Base-by-base conservation (phyloP, 2,113 vertebrate species). In the Lepisosteus osseus region DNA sequence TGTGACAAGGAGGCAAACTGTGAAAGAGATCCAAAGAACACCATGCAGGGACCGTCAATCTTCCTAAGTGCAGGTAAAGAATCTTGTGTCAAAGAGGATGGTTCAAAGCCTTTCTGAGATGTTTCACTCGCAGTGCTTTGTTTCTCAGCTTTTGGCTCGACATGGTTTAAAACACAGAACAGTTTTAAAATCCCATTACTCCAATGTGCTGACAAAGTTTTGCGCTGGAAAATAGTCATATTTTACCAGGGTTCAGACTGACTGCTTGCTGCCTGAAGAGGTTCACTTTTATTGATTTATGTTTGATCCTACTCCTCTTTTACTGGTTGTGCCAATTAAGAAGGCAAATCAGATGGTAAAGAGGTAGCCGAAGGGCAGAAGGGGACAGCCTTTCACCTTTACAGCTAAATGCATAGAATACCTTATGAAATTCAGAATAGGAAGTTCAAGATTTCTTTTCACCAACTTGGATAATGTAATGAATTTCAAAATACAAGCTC, bases 311-410 rank as follows among this genome's bases (percentile, higher is more conserved):
- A 44, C 68, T 40, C n/a, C 42, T 12, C 14, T 68, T 45, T 56
- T 61, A 54, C n/a, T 17, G n/a, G 51, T 7, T 68, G 55, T 7
- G 7, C 55, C n/a, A 43, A 69, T 69, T 55, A 61, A 69, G 59
- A 69, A 42, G 47, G 29, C 65, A 62, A 62, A 68, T 54, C 29
- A 61, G 6, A 40, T 15, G 13, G 15, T 45, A 59, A 54, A 68
- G 55, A 67, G 45, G 13, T 40, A 42, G 12, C 5, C 51, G n/a
- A 55, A 45, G 67, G n/a, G 14, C 17, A 44, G 54, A 51, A 55
- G 3, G 43, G 42, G 55, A 54, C 43, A 67, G 47, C 5, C 47
- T 9, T 51, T 51, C 5, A 51, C 47, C 47, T 51, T 51, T 51
- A 51, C 9, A 51, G 47, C 47, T 3, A 51, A 51, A 51, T 51